A percentile compares a stretch with the other conserved stretches of the same genome.
Conservation (phyloP, 2,113 vertebrate species). For the Nicator chloris region DNA sequence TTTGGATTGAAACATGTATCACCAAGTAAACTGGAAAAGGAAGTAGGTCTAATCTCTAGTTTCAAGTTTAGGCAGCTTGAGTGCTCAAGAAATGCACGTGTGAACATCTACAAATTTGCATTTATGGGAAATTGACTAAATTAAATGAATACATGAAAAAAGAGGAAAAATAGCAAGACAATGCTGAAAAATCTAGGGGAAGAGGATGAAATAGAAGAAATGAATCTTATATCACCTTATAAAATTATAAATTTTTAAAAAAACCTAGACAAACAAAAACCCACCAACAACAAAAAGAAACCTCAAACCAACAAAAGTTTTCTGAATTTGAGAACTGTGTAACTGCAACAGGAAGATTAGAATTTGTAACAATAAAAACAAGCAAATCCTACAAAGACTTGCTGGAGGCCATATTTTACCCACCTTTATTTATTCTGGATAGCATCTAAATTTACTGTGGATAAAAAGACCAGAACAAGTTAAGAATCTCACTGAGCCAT, state of each 20-base stretch:
- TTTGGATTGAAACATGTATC: not conserved
- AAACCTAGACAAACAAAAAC: too few species aligned
- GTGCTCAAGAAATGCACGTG: not conserved
- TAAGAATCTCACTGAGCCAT: not conserved
- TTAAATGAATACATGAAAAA: not conserved
- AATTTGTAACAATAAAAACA: not conserved
- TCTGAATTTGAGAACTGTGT: not conserved
- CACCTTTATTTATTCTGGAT: not conserved
- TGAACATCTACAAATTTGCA: not conserved
- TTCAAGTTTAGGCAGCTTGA: not conserved
- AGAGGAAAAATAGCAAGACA: not conserved
- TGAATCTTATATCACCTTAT: rapidly evolving
- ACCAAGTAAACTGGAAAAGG: not conserved
- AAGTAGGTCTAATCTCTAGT: not conserved
- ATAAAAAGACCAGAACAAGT: not conserved
- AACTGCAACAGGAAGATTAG: not conserved
- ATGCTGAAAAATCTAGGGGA: not conserved
- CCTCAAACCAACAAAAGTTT: rapidly evolving
- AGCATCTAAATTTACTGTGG: not conserved
- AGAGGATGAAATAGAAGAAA: not conserved
- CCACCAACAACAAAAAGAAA: not conserved
- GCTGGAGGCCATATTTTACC: not conserved
- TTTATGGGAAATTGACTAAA: not conserved
- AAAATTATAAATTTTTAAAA: not conserved
- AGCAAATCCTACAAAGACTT: not conserved